Percentiles rank a stretch among this genome's conserved stretches.
Evolutionary conservation across 2,888 invertebrate genomes (phyloP).

Genomic region (Philereme transversata): DNA sequence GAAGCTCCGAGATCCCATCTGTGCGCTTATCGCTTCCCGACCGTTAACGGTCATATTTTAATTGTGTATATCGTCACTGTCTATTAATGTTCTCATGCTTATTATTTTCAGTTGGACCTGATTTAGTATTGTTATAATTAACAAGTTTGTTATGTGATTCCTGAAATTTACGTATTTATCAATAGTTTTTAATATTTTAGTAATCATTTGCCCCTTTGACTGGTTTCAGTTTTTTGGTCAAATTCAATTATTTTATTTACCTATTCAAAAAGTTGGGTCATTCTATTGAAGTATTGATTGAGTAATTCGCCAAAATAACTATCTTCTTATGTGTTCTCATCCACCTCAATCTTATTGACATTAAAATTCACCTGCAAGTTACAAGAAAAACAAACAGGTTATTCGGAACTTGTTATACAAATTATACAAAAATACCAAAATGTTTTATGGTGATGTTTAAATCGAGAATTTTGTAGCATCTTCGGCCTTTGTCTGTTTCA

Average conservation of each 20-base stretch:
- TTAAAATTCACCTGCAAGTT: constrained; percentile 10
- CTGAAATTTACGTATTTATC: background rate
- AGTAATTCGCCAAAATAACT: background rate
- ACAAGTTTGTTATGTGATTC: background rate
- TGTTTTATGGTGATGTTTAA: constrained; percentile 15
- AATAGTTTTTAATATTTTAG: background rate
- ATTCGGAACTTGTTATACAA: constrained; percentile 27
- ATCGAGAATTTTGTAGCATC: constrained; percentile 19
- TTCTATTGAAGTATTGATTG: background rate
- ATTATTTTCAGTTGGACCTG: constrained; percentile 1
- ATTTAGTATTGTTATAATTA: background rate
- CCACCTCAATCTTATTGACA: constrained; percentile 7
- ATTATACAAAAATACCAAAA: constrained; percentile 18
- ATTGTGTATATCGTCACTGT: constrained; percentile 32
- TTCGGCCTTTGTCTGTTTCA: constrained; percentile 10
- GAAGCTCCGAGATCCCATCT: constrained; percentile 31
- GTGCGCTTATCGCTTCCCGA: constrained; percentile 32
- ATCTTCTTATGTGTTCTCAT: constrained; percentile 12
- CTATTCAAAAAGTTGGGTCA: background rate
- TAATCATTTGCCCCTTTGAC: no score
- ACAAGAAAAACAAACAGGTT: constrained; percentile 22
- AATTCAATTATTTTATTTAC: background rate
- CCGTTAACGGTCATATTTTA: constrained; percentile 53
- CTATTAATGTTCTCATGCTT: constrained; percentile 25
- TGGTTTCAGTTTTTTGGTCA: background rate